Conservation (phyloP, 1,140 invertebrate genomes). For the Maniola jurtina region DNA sequence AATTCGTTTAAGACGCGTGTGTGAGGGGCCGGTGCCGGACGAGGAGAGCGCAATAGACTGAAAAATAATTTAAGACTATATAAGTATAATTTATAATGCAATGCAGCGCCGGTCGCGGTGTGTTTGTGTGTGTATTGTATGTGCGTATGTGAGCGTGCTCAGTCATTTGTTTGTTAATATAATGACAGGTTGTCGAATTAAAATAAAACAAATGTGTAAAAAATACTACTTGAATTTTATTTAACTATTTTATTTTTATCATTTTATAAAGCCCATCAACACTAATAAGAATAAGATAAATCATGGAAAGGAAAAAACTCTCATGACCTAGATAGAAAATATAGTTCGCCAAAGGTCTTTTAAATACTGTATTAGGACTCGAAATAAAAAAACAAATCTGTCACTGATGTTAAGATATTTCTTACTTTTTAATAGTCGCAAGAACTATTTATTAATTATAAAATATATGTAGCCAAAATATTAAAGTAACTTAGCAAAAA, state of each 20-base stretch:
- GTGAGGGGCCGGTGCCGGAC: slow-evolving; percentile 75
- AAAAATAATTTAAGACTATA: slow-evolving; percentile 77
- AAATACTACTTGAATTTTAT: slow-evolving; percentile 61
- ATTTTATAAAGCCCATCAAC: not conserved
- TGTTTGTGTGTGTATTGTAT: slow-evolving; percentile 77
- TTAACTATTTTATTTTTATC: too few relatives aligned
- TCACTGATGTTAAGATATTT: not conserved
- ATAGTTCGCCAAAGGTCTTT: too few relatives aligned
- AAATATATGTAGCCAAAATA: not conserved
- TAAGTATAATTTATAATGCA: slow-evolving; percentile 78
- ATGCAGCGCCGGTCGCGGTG: slow-evolving; percentile 77
- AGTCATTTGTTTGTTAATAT: slow-evolving; percentile 79
- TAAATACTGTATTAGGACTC: not conserved
- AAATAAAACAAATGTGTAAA: slow-evolving; percentile 77
- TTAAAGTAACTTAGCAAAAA: slow-evolving; percentile 3
- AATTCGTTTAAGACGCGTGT: slow-evolving; percentile 77
- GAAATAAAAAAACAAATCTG: too few relatives aligned
- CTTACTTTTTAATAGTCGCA: not conserved
- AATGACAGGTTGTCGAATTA: slow-evolving; percentile 78
- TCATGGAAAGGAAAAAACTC: not conserved
- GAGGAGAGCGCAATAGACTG: slow-evolving; percentile 79
- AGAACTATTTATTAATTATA: too few relatives aligned
- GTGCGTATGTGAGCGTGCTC: slow-evolving; percentile 77
- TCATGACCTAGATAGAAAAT: too few relatives aligned
- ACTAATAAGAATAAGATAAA: not conserved